Base-by-base conservation (phyloP, 2,797 vertebrate genomes). In the Allobates femoralis region DNA sequence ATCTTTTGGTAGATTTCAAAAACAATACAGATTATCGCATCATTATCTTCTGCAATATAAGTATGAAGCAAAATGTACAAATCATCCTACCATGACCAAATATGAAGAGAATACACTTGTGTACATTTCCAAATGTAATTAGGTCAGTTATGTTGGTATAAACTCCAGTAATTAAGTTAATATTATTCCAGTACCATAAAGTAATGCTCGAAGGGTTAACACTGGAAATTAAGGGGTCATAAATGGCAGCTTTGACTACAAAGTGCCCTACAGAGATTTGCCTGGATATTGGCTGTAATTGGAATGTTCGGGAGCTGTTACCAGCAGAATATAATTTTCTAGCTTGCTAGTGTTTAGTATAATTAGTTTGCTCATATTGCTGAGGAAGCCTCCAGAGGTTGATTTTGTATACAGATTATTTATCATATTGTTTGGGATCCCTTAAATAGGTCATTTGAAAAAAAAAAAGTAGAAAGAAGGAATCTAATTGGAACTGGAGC, bases 331-430 rank as follows among this genome's bases (percentile, higher is more conserved):
- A 67, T 60, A 85, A 60, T 67, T 26, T 79, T 56, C 21, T 66
- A 56, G 50, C 46, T 56, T 56, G 30, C 46, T 56, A 10, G 50
- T 69, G 30, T 75, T 76, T 85, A 41, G 62, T 85, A 12, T 79
- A 85, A 85, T 85, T 85, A 85, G 60, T 69, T 85, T 79, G 75
- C 37, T 85, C 50, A 66, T 77, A 85, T 79, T 78, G 7, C 60
- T 71, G 34, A 56, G 75, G 46, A 78, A 67, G 7, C 19, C 73
- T 76, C 58, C 30, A 16, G 58, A 78, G 76, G 30, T 60, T 85
- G 76, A 71, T 85, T 79, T 85, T 85, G 46, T 79, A 58, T 23
- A 71, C 64, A 85, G 64, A 85, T 71, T 69, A 85, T 46, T n/a
- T n/a, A 85, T 46, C 28, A 16, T 41, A 76, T 66, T 41, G 19